Evolutionary conservation across 2,888 invertebrate genomes (phyloP), one percentile per base, ranked within the genome.

Genomic region (Kuschelorhynchus macadamiae): DNA sequence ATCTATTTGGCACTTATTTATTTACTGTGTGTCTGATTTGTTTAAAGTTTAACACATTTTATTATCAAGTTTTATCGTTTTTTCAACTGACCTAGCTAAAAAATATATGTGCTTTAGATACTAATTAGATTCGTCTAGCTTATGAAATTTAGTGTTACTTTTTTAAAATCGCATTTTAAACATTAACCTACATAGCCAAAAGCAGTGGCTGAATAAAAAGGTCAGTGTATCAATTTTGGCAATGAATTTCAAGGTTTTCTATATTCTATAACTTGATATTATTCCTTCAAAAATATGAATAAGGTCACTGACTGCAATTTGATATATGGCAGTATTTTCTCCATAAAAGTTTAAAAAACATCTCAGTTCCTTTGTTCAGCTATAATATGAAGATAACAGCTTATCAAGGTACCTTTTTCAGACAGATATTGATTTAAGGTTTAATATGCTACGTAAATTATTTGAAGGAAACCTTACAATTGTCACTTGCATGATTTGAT

Each of bases 131-230:
- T 14, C 3, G 3, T 9, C 42, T 42, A 16, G 42, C 42, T 42
- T 20, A 20, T 47, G 3, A 47, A 11, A 20, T 16, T 39, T 9
- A 16, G 16, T 14, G 1, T 18, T 47, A 47, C 25, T 25, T 25
- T 30, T 42, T 42, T 25, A 42, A 16, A 55, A 25, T 55, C 2
- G 25, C 21, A 55, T 55, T 42, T 39, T 12, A 7, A 42, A 60
- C 65, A 50, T 64, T 66, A 60, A 67, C 67, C 67, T 67, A 67
- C 67, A 67, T 67, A 53, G 17, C 53, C 49, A 67, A 67, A 55
- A 60, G 39, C 53, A 61, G 52, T 66, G 42, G 41, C 50, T 57
- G 16, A 36, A 30, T 50, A 39, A 59, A 66, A 66, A 25, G 50
- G 59, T 20, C 32, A 50, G 32, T 46, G 21, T 36, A 30, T 46